Conservation (phyloP, 1,140 invertebrate species). For the Phocides pigmalion region DNA sequence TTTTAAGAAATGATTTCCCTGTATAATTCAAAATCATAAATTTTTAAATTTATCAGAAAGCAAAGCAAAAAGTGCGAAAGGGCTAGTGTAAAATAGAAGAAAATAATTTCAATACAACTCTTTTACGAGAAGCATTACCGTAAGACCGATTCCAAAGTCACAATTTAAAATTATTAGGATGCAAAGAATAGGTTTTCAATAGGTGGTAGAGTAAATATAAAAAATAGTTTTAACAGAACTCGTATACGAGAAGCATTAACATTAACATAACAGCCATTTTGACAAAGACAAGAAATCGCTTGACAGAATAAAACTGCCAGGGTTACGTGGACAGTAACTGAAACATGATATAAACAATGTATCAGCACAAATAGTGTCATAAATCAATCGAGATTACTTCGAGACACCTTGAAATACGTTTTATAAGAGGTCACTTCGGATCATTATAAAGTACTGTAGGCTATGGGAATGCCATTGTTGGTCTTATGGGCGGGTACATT, state of each 20-base stretch:
- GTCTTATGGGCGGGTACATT: constrained; percentile 22
- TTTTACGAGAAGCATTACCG: no score
- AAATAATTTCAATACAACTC: no score
- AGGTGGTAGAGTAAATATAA: no score
- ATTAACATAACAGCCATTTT: constrained; percentile 15
- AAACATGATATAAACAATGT: constrained; percentile 24
- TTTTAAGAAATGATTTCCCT: no score
- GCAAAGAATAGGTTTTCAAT: no score
- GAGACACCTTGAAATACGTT: constrained; percentile 48
- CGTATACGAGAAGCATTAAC: background rate
- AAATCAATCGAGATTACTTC: constrained; percentile 54
- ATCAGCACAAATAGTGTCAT: constrained; percentile 50
- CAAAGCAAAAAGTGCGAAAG: no score
- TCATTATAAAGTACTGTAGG: constrained; percentile 32
- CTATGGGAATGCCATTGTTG: constrained; percentile 41
- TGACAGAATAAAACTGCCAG: constrained; percentile 20
- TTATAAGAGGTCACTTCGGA: constrained; percentile 46
- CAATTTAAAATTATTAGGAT: no score
- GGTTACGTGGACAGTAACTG: constrained; percentile 25
- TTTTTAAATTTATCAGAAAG: no score
- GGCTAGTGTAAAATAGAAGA: no score
- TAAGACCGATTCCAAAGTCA: no score
- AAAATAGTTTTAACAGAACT: background rate
- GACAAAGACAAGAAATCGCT: constrained; percentile 11
- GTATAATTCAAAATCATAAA: no score